A percentile compares a stretch with the other conserved stretches of the same genome.
These are phyloP conservation scores for Thamnaconus septentrionalis DNA, from an alignment of 2,113 vertebrate genomes.

Conservation along the genomic window DNA sequence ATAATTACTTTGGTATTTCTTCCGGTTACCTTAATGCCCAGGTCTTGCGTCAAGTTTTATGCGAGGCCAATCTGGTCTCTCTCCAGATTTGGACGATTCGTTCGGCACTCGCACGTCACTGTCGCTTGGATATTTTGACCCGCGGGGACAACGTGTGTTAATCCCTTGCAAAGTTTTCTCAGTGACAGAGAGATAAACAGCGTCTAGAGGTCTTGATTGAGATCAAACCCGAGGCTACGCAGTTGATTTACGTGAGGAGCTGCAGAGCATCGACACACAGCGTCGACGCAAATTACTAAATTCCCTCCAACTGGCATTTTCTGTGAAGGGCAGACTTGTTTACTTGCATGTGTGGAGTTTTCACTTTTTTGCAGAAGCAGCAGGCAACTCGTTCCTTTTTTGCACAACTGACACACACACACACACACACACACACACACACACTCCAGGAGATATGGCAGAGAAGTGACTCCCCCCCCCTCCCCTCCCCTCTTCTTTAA, in stretches of 20 bases:
- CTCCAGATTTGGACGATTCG: too few relatives aligned
- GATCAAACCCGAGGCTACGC: slow-evolving; percentile 56
- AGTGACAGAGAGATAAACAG: slow-evolving; percentile 44
- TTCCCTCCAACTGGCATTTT: slow-evolving; percentile 38
- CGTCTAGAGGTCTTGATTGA: slow-evolving; percentile 56
- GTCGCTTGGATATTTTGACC: slow-evolving; percentile 63
- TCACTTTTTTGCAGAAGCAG: neutral
- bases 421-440: too few relatives aligned
- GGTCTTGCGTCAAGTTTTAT: too few relatives aligned
- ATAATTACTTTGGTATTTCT: slow-evolving; percentile 15
- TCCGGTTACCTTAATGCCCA: slow-evolving; percentile 10
- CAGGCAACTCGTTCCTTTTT: neutral
- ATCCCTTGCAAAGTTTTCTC: slow-evolving; percentile 60
- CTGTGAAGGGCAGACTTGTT: slow-evolving; percentile 14
- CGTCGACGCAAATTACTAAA: slow-evolving; percentile 35
- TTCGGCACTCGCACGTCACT: slow-evolving; percentile 1
- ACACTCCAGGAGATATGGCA: neutral
- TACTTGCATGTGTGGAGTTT: slow-evolving; percentile 16
- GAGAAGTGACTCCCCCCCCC: neutral
- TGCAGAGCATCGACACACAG: slow-evolving; percentile 29
- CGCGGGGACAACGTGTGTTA: slow-evolving; percentile 44
- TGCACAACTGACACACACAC: too few relatives aligned
- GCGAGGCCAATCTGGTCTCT: too few relatives aligned
- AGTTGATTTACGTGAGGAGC: slow-evolving; percentile 47
- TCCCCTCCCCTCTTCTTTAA: neutral